Conservation (phyloP, 2,113 vertebrate species). For the Cyprinodon tularosa region DNA sequence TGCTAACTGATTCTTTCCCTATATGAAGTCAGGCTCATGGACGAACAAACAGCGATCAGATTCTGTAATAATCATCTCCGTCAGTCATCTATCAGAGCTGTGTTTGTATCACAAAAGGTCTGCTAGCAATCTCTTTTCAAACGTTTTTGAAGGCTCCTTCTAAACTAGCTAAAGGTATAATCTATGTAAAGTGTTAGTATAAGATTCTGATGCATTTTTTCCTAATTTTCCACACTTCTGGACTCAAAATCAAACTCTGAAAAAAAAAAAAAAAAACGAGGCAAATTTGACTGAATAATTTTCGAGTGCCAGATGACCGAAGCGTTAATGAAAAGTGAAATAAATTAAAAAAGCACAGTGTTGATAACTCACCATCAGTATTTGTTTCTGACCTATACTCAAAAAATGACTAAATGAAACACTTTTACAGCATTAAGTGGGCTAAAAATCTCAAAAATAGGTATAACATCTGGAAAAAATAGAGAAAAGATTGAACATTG, state of each 20-base stretch:
- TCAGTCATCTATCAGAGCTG: conserved; percentile 20
- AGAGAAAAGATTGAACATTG: neutral
- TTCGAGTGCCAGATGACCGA: no score
- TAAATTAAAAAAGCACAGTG: no score
- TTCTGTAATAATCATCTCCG: conserved; percentile 36
- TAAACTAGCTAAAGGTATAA: conserved; percentile 4
- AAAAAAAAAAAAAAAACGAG: no score
- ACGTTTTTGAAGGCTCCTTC: conserved; percentile 15
- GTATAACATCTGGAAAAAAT: neutral
- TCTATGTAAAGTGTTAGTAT: neutral
- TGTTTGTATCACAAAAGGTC: conserved; percentile 47
- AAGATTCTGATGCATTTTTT: conserved; percentile 2
- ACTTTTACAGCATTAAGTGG: neutral
- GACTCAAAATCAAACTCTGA: no score
- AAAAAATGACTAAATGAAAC: neutral
- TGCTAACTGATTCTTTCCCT: conserved; percentile 23
- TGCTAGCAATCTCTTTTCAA: conserved; percentile 14
- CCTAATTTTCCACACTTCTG: neutral
- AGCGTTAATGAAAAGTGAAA: no score
- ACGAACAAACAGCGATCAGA: conserved; percentile 49
- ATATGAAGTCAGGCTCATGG: conserved; percentile 18
- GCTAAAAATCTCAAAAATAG: neutral
- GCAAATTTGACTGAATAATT: no score
- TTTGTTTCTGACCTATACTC: neutral
- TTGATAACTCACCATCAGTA: neutral